These are phyloP conservation scores for Clarias fuscus DNA, from an alignment of 2,797 vertebrate genomes.

Conservation along the genomic window DNA sequence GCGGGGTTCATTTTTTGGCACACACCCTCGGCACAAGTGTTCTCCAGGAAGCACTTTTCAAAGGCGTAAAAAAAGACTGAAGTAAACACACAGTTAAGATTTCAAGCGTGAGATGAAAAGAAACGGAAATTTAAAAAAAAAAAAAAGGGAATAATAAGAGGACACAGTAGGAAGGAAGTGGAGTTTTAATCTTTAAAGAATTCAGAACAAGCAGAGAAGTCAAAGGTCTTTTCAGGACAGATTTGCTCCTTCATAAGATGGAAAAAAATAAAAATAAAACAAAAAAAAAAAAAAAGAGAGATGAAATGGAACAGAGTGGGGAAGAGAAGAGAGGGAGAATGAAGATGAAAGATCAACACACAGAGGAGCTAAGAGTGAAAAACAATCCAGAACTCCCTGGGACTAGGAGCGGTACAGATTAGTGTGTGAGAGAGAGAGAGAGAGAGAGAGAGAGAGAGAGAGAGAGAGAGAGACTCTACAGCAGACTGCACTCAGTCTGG, in stretches of 20 bases:
- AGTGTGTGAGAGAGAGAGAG: constrained; percentile 46
- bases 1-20: no score
- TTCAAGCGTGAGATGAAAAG: background rate
- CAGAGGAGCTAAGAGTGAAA: constrained; percentile 60
- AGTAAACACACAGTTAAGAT: background rate
- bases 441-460: constrained; percentile 43
- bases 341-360: constrained; percentile 60
- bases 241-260: background rate
- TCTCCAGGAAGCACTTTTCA: background rate
- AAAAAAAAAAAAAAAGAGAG: constrained; percentile 50
- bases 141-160: constrained; percentile 55
- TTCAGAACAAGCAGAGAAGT: constrained; percentile 71
- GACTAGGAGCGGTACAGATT: background rate
- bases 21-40: background rate
- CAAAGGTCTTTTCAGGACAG: background rate
- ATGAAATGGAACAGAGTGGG: background rate
- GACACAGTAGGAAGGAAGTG: constrained; percentile 47
- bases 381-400: constrained; percentile 47
- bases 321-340: background rate
- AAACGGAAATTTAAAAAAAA: background rate
- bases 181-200: constrained; percentile 69
- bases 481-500: constrained; percentile 64
- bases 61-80: background rate
- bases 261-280: constrained; percentile 54
- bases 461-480: constrained; percentile 20